Evolutionary conservation across 2,113 vertebrate species (phyloP).

Genomic region (Poeciliopsis retropinna): DNA sequence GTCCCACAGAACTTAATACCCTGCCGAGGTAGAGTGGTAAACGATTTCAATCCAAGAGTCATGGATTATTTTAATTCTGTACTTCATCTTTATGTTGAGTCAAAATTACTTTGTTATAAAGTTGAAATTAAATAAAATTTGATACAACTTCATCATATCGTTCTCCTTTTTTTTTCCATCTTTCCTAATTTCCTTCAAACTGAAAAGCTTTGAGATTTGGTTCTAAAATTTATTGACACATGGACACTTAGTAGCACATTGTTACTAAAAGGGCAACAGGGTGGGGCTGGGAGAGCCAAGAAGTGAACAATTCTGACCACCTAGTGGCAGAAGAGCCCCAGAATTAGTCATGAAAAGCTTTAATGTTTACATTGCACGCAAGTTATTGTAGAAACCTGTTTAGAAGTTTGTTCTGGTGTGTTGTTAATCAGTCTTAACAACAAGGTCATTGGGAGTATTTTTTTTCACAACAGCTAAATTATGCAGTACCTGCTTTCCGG

Average conservation of each 20-base stretch:
- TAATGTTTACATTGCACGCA: not conserved
- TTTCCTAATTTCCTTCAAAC: no score
- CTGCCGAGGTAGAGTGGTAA: not conserved
- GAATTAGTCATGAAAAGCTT: not conserved
- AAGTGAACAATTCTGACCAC: conserved; percentile 52
- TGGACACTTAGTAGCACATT: not conserved
- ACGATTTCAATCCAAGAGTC: not conserved
- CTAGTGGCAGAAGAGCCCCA: conserved; percentile 59
- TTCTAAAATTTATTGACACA: no score
- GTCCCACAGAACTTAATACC: not conserved
- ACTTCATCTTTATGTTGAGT: not conserved
- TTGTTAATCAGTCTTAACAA: no score
- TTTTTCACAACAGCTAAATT: no score
- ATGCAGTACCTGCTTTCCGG: no score
- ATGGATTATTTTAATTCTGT: not conserved
- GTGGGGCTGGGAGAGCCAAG: not conserved
- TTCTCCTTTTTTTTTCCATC: not conserved
- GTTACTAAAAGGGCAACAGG: not conserved
- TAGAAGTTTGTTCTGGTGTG: no score
- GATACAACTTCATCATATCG: not conserved
- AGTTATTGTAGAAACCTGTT: not conserved
- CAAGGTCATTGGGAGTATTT: no score
- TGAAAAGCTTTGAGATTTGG: no score
- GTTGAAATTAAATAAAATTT: not conserved
- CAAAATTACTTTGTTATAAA: not conserved